Evolutionary conservation across 2,113 vertebrate genomes (phyloP), one percentile per base, ranked within the genome.

Genomic region (Hippocampus guttulatus): DNA sequence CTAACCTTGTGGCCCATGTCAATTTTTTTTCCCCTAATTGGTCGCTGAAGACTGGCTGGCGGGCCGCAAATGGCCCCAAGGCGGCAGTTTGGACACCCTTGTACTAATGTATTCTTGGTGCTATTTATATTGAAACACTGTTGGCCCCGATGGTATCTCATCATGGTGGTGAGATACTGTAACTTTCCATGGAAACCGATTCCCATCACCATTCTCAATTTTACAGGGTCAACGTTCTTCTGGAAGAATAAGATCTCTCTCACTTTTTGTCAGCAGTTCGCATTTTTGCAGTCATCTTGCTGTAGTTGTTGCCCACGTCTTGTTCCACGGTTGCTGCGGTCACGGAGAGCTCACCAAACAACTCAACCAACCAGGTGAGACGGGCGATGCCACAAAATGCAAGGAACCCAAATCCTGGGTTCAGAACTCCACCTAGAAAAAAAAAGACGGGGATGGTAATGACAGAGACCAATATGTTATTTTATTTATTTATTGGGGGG

Each of bases 361-460:
- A 90, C 60, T 95, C 94, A 33, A 97, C 93, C 77, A 98, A 84
- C 95, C 96, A 98, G 0, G 94, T 95, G 64, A 98, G 90, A 8
- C 95, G 93, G 33, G 96, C 90, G 23, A 98, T 94, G 38, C 95
- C 95, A 5, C 93, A 95, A 84, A 98, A 98, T 0, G 95, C 80
- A 1, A 83, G 92, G 78, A 97, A 98, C 47, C 96, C 95, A 57
- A 91, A 92, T 14, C 84, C 91, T 8, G 88, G 84, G 85, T 95
- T 92, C 1, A 96, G 70, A 15, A 92, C 74, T 0, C 92, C 92
- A 68, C 95, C 96, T 98, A 1, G 21, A 25, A 70, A 71, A 47
- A 0, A 45, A 2, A 45, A 5, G 2, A 33, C 0, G 15, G 2
- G 65, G 14, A 62, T n/a, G 52, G 18, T 38, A 38, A 38, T 38